A percentile compares a stretch with the other conserved stretches of the same genome.
Conservation (phyloP, 2,113 vertebrate species). For the Sturnus vulgaris region DNA sequence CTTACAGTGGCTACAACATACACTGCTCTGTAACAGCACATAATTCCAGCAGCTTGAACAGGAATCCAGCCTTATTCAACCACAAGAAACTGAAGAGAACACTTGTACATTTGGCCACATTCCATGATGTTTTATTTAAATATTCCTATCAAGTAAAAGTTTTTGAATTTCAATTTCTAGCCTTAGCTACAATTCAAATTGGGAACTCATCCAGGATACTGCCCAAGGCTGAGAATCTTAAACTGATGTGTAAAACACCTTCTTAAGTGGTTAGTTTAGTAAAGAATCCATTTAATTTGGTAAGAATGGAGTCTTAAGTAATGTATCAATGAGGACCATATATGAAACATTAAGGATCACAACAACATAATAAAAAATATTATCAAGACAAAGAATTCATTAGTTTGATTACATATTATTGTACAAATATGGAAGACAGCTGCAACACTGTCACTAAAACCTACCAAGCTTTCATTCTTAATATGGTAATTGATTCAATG, state of each 20-base stretch:
- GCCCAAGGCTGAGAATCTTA: neutral
- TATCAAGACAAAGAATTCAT: conserved; percentile 5
- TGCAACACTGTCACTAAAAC: neutral
- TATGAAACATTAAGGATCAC: neutral
- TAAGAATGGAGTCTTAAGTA: neutral
- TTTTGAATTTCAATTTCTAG: neutral
- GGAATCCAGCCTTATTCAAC: neutral
- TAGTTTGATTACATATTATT: neutral
- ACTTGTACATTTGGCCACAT: neutral
- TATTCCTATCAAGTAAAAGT: neutral
- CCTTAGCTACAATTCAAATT: neutral
- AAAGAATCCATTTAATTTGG: neutral
- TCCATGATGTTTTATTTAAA: neutral
- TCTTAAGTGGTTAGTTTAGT: neutral
- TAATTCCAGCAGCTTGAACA: neutral
- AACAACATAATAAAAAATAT: neutral
- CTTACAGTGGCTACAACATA: neutral
- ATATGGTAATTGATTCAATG: neutral
- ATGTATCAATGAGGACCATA: neutral
- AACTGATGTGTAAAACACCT: neutral
- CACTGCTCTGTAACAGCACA: accelerated
- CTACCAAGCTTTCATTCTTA: neutral
- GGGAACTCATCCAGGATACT: neutral
- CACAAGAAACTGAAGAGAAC: neutral
- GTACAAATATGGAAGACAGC: neutral